Base-by-base conservation (phyloP, 2,888 invertebrate genomes). In the Timema cristinae region DNA sequence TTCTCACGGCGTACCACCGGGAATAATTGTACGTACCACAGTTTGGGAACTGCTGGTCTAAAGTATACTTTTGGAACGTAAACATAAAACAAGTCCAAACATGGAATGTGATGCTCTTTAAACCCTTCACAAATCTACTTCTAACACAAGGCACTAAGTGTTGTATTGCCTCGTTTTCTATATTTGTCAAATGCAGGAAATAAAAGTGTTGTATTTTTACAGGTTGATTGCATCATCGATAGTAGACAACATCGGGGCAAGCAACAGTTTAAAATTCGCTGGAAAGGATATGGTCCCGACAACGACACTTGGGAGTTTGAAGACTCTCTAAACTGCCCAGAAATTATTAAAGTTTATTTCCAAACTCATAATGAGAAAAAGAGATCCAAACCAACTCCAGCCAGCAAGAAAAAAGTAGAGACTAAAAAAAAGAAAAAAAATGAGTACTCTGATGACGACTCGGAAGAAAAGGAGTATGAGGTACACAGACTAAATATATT, bases 241-340 rank as follows among this genome's bases (percentile, higher is more conserved):
- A 87, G 90, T 11, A 91, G 91, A 79, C 86, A 85, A 67, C 86
- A 89, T 9, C 88, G 87, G 78, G 90, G 91, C 4, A 86, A 88
- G 69, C 82, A 87, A 2, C 89, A 89, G 78, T 93, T 89, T 79
- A 82, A 90, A 54, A 90, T 93, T 56, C 86, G 91, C 77, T 93
- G 93, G 93, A 92, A 91, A 79, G 92, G 92, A 0, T 92, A 91
- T 77, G 84, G 84, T 72, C 85, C 88, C 67, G 87, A 88, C 61
- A 86, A 85, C 75, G 91, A 93, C 78, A 90, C 91, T 0, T 93
- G 93, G 93, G 91, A 92, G 79, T 88, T 90, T 7, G 90, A 89
- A 76, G 85, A 86, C 59, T 90, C 90, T 9, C 80, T 93, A 0
- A 89, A 88, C 71, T 93, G 93, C 79, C 86, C 88, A 1, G 88